Evolutionary conservation across 2,888 invertebrate species (phyloP).

Genomic region (Villa cingulata): DNA sequence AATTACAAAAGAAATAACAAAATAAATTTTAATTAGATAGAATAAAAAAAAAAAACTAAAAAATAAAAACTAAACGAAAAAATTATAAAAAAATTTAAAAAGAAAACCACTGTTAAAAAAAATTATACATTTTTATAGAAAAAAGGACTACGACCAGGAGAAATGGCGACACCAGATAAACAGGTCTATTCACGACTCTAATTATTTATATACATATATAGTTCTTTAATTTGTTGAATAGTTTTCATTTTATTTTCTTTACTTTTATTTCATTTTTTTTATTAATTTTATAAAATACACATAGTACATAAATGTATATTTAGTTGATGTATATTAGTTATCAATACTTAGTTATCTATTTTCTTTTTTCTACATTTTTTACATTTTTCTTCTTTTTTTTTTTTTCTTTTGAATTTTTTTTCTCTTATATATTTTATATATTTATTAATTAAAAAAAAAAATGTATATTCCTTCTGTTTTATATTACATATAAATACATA

Average conservation of each 20-base stretch:
- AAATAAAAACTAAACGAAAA: no score
- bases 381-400: neutral
- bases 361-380: neutral
- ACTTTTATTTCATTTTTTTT: no score
- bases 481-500: no score
- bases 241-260: no score
- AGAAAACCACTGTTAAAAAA: no score
- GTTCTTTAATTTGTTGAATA: constrained; percentile 8
- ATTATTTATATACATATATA: constrained; percentile 2
- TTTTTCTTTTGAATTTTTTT: neutral
- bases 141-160: constrained; percentile 63
- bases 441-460: no score
- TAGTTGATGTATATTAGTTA: no score
- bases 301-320: no score
- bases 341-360: neutral
- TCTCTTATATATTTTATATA: no score
- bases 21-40: neutral
- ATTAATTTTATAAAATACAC: no score
- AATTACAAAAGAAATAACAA: neutral
- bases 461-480: no score
- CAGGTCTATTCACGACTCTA: constrained; percentile 41
- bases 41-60: no score
- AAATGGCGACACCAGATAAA: constrained; percentile 49
- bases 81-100: neutral
- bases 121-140: constrained; percentile 42